A percentile compares a stretch with the other conserved stretches of the same genome.
These are phyloP conservation scores for Solea senegalensis DNA, from an alignment of 2,113 vertebrate genomes.

Conservation along the genomic window DNA sequence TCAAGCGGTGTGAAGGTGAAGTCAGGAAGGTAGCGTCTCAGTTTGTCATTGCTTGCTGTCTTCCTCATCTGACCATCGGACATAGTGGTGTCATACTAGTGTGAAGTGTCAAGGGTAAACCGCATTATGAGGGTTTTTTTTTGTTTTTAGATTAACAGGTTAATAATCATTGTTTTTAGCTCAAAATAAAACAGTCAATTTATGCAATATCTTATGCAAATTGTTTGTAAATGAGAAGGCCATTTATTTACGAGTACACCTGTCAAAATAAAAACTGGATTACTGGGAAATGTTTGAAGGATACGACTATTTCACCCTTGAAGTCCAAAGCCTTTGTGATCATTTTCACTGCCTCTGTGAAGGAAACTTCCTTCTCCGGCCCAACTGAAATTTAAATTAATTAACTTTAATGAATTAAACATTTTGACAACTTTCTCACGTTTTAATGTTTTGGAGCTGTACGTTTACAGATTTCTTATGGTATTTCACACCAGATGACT, in stretches of 20 bases:
- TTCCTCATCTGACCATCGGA: too few relatives aligned
- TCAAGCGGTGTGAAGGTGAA: slow-evolving; percentile 89
- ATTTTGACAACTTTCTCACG: too few relatives aligned
- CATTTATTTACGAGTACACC: not conserved
- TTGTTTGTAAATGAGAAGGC: not conserved
- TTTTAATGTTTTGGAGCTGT: too few relatives aligned
- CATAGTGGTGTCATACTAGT: too few relatives aligned
- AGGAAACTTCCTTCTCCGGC: slow-evolving; percentile 90
- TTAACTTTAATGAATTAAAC: not conserved
- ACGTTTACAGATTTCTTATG: too few relatives aligned
- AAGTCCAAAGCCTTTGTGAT: slow-evolving; percentile 85
- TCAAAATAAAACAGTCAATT: too few relatives aligned
- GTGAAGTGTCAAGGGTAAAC: slow-evolving; percentile 76
- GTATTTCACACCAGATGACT: not conserved
- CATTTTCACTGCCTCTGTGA: slow-evolving; percentile 83
- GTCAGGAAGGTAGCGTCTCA: slow-evolving; percentile 81
- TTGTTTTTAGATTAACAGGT: too few relatives aligned
- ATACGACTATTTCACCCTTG: slow-evolving; percentile 84
- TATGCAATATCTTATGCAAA: not conserved
- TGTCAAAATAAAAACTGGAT: not conserved
- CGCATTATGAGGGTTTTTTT: too few relatives aligned
- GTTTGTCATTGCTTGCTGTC: slow-evolving; percentile 89
- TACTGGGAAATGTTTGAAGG: slow-evolving; percentile 67
- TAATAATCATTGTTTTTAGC: too few relatives aligned
- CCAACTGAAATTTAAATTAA: slow-evolving; percentile 77